Evolutionary conservation across 2,888 invertebrate species (phyloP).

Genomic region (Galerucella pusilla): DNA sequence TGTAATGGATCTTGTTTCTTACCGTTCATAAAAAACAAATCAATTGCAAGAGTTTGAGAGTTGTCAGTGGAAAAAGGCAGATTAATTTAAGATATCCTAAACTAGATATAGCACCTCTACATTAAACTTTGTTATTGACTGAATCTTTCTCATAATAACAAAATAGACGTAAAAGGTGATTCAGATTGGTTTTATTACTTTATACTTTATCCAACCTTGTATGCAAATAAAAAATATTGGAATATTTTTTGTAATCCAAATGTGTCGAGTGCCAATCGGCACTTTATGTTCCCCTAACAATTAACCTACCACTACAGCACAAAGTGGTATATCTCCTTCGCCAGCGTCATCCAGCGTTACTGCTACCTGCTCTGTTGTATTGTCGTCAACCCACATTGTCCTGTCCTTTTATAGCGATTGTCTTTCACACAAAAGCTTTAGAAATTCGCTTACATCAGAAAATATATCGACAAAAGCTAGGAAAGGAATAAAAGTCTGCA

Average conservation of each 20-base stretch:
- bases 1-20: no score
- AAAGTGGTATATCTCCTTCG: background rate
- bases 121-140: no score
- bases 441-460: conserved; percentile 34
- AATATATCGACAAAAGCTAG: conserved; percentile 22
- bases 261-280: background rate
- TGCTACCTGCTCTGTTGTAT: conserved; percentile 32
- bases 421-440: conserved; percentile 40
- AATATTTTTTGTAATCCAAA: background rate
- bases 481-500: conserved; percentile 32
- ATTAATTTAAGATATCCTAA: no score
- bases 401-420: conserved; percentile 43
- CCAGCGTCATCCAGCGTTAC: conserved; percentile 9
- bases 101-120: no score
- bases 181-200: no score
- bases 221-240: background rate
- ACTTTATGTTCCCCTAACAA: background rate
- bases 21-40: no score
- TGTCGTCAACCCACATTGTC: conserved; percentile 31
- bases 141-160: no score
- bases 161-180: no score
- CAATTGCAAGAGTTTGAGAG: no score
- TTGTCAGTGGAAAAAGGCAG: no score
- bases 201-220: background rate
- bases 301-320: background rate